Conservation (phyloP, 2,888 invertebrate genomes). For the Scaptomyza polygonia region DNA sequence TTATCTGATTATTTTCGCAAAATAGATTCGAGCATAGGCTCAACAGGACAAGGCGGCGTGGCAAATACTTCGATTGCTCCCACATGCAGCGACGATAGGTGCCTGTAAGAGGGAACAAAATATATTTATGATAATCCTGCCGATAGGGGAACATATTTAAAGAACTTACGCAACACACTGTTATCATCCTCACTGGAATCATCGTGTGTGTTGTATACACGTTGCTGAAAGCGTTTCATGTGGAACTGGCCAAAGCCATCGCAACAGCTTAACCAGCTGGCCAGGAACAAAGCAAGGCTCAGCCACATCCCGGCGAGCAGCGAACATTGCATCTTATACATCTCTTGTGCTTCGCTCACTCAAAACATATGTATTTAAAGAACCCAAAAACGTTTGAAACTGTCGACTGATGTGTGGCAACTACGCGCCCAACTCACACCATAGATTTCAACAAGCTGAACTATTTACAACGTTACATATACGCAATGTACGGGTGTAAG, state of each 20-base stretch:
- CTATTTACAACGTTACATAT: slow-evolving; percentile 61
- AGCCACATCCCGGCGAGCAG: slow-evolving; percentile 45
- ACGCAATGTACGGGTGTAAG: slow-evolving; percentile 59
- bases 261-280: slow-evolving; percentile 41
- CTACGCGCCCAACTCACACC: slow-evolving; percentile 75
- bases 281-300: slow-evolving; percentile 49
- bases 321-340: slow-evolving; percentile 50
- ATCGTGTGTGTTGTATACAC: slow-evolving; percentile 65
- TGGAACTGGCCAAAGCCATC: slow-evolving; percentile 79
- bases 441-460: slow-evolving; percentile 23
- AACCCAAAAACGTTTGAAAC: slow-evolving; percentile 17
- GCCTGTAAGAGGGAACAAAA: slow-evolving; percentile 56
- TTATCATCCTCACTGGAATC: slow-evolving; percentile 76
- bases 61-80: slow-evolving; percentile 83
- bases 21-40: slow-evolving; percentile 83
- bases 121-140: background rate
- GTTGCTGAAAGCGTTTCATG: slow-evolving; percentile 79
- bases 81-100: slow-evolving; percentile 83
- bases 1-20: slow-evolving; percentile 83
- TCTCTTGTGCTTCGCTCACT: slow-evolving; percentile 12
- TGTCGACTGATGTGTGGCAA: slow-evolving; percentile 61
- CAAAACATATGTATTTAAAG: background rate
- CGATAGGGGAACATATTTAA: background rate
- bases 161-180: slow-evolving; percentile 74
- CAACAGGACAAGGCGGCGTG: slow-evolving; percentile 81